Base-by-base conservation (phyloP, 2,113 vertebrate species). In the Protomyctophum bolini region DNA sequence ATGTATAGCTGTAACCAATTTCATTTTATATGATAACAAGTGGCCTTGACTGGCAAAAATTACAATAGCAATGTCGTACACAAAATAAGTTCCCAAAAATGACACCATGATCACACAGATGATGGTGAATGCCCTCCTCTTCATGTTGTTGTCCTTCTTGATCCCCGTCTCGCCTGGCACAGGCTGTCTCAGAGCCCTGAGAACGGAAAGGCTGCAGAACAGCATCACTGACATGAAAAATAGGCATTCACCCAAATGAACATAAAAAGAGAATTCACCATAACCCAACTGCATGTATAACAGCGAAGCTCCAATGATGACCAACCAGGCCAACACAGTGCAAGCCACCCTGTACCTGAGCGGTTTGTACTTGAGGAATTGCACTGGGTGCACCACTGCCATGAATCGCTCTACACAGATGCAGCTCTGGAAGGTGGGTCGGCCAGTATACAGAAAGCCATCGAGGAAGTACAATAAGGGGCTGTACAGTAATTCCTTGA, bases 351-450 rank as follows among this genome's bases (percentile, higher is more conserved):
- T 78, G 75, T 81, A 81, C 8, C 81, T 73, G 52, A 83, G 64
- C 0, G 51, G 66, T 73, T 78, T 79, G 15, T 64, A 79, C 8
- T 7, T 15, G 0, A 81, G 75, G 14, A 66, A 83, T 6, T 63
- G 2, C 10, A 86, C 60, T 0, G 81, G 84, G 65, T 76, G 67
- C 15, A 81, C 9, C 3, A 86, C 81, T 7, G 63, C 78, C 6
- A 70, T 2, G 6, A 81, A 86, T 47, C 56, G 73, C 29, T 86
- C 81, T 0, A 77, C 10, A 72, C 78, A 86, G 55, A 79, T 74
- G 29, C 28, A 70, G 28, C 66, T 63, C 6, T 77, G 58, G 8
- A 86, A 79, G 11, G 74, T 60, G 11, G 76, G 70, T 4, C 64
- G 67, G 7, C 52, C 75, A 11, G 63, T 76, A 1, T 10, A 72